A percentile compares a stretch with the other conserved stretches of the same genome.
These are phyloP conservation scores for Labia minor DNA, from an alignment of 2,888 invertebrate genomes.

Conservation along the genomic window DNA sequence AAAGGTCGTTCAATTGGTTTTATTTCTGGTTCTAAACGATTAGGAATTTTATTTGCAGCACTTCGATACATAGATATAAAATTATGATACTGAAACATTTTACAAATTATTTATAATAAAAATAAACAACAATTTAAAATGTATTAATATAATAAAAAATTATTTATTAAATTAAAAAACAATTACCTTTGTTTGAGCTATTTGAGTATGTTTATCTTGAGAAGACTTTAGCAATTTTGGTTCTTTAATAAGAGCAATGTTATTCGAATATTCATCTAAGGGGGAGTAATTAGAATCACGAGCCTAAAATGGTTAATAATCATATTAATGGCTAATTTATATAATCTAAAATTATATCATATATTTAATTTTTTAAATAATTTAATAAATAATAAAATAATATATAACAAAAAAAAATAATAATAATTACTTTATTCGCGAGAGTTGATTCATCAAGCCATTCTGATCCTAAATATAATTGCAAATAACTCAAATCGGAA, in stretches of 20 bases:
- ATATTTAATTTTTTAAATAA: not conserved
- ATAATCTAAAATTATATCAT: too few relatives aligned
- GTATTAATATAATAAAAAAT: not conserved
- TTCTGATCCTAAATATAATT: not conserved
- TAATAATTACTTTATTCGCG: not conserved
- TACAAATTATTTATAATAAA: too few relatives aligned
- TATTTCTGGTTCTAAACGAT: not conserved
- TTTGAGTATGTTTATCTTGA: not conserved
- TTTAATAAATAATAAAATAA: not conserved
- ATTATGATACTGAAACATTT: not conserved
- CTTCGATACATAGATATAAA: not conserved
- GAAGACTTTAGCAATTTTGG: not conserved
- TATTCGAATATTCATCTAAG: not conserved
- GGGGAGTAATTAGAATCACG: not conserved
- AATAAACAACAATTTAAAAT: not conserved
- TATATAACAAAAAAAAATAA: not conserved
- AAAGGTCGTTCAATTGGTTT: not conserved
- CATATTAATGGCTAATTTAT: too few relatives aligned
- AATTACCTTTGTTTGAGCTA: not conserved
- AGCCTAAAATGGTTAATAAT: not conserved
- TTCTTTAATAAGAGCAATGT: not conserved
- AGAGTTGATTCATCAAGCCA: constrained; percentile 2
- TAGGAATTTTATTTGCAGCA: not conserved
- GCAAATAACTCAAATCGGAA: not conserved
- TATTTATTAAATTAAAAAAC: not conserved